A percentile compares a stretch with the other conserved stretches of the same genome.
Evolutionary conservation across 2,888 invertebrate genomes (phyloP).

Genomic region (Hirtodrosophila confusa): DNA sequence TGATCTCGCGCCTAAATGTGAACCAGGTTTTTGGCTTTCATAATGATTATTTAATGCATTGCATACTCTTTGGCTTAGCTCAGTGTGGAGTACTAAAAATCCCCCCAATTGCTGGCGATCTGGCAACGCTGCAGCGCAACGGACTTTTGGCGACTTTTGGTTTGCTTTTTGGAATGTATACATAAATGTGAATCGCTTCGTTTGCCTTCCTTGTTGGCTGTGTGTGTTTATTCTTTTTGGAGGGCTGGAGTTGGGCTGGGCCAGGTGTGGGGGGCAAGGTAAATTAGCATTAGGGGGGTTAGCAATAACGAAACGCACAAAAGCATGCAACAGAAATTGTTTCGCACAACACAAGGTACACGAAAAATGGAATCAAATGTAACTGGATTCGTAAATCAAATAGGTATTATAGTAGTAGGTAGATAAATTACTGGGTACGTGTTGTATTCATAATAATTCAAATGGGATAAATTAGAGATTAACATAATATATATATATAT

Average conservation of each 20-base stretch:
- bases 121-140: neutral
- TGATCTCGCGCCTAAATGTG: no score
- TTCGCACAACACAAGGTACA: slow-evolving; percentile 19
- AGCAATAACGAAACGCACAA: slow-evolving; percentile 56
- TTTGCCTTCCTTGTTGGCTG: slow-evolving; percentile 1
- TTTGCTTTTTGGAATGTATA: slow-evolving; percentile 28
- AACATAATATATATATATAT: neutral
- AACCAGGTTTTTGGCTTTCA: neutral
- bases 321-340: slow-evolving; percentile 66
- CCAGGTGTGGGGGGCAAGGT: neutral
- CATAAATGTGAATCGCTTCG: slow-evolving; percentile 20
- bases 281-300: slow-evolving; percentile 42
- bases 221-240: neutral
- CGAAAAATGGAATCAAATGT: slow-evolving; percentile 24
- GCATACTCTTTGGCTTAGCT: slow-evolving; percentile 33
- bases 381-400: slow-evolving; percentile 12
- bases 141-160: neutral
- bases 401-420: neutral
- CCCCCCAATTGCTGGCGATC: neutral
- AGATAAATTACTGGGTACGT: slow-evolving; percentile 16
- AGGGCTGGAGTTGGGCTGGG: neutral
- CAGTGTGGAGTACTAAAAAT: slow-evolving; percentile 23
- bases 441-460: neutral
- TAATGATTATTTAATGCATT: slow-evolving; percentile 27
- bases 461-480: no score